Percentiles rank a stretch among this genome's conserved stretches.
These are phyloP conservation scores for Aphodius granarius DNA, from an alignment of 2,888 invertebrate species.

Conservation along the genomic window DNA sequence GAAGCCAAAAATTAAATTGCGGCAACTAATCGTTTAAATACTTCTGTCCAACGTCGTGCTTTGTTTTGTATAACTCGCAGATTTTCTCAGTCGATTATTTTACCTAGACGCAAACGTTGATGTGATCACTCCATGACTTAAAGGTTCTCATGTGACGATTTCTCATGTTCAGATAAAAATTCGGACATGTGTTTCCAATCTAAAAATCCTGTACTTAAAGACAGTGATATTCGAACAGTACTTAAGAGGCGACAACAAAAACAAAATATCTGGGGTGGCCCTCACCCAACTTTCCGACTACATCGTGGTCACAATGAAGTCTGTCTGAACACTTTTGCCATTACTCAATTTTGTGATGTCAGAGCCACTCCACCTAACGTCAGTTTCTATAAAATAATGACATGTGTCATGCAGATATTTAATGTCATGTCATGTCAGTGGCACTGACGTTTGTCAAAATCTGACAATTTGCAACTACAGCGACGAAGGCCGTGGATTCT, in stretches of 20 bases:
- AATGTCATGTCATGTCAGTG: no score
- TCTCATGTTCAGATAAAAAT: background rate
- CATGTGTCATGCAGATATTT: no score
- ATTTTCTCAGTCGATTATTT: conserved; percentile 16
- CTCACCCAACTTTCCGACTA: no score
- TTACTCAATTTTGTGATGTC: no score
- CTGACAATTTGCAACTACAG: no score
- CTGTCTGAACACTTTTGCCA: no score
- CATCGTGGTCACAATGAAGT: no score
- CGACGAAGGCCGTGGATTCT: no score
- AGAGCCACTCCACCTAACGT: no score
- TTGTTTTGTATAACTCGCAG: conserved; percentile 14
- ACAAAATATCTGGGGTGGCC: no score
- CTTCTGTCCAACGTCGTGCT: conserved; percentile 19
- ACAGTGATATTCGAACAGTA: background rate
- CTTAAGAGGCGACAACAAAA: conserved; percentile 22
- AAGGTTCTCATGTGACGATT: conserved; percentile 4
- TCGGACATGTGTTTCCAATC: conserved; percentile 5
- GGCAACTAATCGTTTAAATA: conserved; percentile 23
- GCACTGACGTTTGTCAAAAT: no score
- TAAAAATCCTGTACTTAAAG: background rate
- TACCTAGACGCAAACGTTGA: conserved; percentile 2
- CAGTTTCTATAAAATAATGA: no score
- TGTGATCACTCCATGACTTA: conserved; percentile 13
- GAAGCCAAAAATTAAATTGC: conserved; percentile 18